Percentiles rank a stretch among this genome's conserved stretches.
Evolutionary conservation across 2,113 vertebrate genomes (phyloP).

Genomic region (Oostethus manadensis): DNA sequence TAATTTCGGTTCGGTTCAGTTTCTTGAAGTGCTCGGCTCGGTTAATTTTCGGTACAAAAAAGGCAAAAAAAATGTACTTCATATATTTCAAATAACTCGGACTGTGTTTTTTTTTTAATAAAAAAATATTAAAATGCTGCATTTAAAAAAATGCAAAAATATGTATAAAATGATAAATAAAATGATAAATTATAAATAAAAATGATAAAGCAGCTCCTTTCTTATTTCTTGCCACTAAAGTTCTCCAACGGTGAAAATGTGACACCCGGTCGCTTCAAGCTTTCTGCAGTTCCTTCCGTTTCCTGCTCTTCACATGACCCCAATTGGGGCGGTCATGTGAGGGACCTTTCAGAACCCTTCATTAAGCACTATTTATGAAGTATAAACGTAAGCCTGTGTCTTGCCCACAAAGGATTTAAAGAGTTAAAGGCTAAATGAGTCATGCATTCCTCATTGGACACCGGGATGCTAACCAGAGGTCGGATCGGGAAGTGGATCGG

Average conservation of each 20-base stretch:
- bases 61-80: no score
- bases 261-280: not conserved
- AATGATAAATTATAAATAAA: no score
- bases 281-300: not conserved
- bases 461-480: constrained; percentile 12
- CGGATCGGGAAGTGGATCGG: not conserved
- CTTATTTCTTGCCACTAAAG: not conserved
- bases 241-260: not conserved
- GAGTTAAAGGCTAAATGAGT: constrained; percentile 6
- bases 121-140: no score
- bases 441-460: constrained; percentile 1
- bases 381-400: no score
- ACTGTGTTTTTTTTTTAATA: no score
- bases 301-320: constrained; percentile 41
- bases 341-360: constrained; percentile 17
- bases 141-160: no score
- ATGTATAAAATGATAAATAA: no score
- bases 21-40: no score
- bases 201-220: not conserved
- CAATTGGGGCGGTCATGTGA: constrained; percentile 39
- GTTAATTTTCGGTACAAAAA: no score
- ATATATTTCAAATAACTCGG: no score
- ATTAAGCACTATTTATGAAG: constrained; percentile 32
- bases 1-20: no score
- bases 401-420: not conserved